Evolutionary conservation across 2,797 vertebrate species (phyloP), one percentile per base, ranked within the genome.

Genomic region (Siniperca obscura): DNA sequence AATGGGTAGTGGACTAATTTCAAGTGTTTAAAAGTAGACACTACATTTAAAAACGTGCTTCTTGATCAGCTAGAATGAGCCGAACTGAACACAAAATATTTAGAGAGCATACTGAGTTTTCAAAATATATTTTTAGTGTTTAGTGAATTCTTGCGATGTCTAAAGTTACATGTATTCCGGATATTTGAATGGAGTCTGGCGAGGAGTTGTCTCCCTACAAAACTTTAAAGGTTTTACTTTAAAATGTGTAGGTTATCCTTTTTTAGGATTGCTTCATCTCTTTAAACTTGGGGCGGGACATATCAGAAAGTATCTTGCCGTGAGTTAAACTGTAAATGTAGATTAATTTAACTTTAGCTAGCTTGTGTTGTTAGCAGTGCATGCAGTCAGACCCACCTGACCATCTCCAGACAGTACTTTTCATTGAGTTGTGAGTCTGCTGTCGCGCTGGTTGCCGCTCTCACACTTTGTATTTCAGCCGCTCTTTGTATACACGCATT

Each of bases 361-460:
- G 70, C 71, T 50, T 5, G 5, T 74, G 81, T 6, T 56, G 76
- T 22, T 48, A 72, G 65, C 69, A 59, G 2, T 13, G 8, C 2
- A 8, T 30, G 3, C 4, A 25, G 75, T 27, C 36, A 44, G 30
- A 90, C 94, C 80, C 83, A 96, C 95, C 95, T 91, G 56, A 96
- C 95, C 70, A 96, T 85, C 7, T 95, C 87, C 86, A 96, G 72
- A 8, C 96, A 96, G 90, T 81, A 95, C 17, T 93, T 92, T 25
- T 96, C 90, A 21, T 87, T 89, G 22, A 90, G 78, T 1, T 85
- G 87, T 0, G 82, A 53, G 9, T 86, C 87, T 1, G 53, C 25
- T 0, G 86, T 44, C 3, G 91, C 74, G 81, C 86, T 82, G 57
- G 77, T 76, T 7, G 90, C 84, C 4, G 89, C 22, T 70, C 94